Conservation (phyloP, 2,797 vertebrate genomes). For the Macroramphosus scolopax region DNA sequence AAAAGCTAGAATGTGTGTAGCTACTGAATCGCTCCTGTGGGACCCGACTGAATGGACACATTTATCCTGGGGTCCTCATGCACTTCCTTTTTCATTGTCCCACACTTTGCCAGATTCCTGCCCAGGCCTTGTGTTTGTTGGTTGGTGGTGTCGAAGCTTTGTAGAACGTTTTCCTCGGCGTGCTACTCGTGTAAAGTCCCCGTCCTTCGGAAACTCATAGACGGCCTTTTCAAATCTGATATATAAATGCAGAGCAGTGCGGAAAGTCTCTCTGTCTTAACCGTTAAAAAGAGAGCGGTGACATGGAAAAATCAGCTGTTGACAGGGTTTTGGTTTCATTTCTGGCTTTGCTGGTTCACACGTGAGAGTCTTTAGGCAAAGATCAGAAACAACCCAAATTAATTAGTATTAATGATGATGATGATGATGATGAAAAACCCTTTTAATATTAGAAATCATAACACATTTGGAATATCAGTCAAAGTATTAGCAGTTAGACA, state of each 20-base stretch:
- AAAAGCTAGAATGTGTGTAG: conserved; percentile 43
- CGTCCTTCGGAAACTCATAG: conserved; percentile 24
- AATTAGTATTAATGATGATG: no score
- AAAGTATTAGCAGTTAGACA: no score
- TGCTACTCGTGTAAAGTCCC: conserved; percentile 17
- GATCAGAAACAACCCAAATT: no score
- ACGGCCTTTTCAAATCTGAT: conserved; percentile 13
- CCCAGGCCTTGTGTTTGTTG: conserved; percentile 39
- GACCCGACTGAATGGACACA: conserved; percentile 61
- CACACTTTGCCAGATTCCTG: conserved; percentile 49
- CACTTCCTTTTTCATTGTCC: conserved; percentile 68
- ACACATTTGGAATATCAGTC: no score
- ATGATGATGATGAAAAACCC: no score
- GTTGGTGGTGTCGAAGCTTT: conserved; percentile 32
- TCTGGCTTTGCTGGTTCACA: no score
- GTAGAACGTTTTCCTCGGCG: conserved; percentile 20
- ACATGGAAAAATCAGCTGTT: not conserved
- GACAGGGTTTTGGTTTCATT: no score
- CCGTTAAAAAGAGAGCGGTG: not conserved
- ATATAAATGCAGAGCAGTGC: not conserved
- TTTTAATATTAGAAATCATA: no score
- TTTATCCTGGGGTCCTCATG: conserved; percentile 61
- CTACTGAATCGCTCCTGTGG: conserved; percentile 55
- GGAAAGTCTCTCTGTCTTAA: not conserved
- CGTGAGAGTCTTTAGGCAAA: no score